Base-by-base conservation (phyloP, 2,113 vertebrate species). In the Passer montanus region DNA sequence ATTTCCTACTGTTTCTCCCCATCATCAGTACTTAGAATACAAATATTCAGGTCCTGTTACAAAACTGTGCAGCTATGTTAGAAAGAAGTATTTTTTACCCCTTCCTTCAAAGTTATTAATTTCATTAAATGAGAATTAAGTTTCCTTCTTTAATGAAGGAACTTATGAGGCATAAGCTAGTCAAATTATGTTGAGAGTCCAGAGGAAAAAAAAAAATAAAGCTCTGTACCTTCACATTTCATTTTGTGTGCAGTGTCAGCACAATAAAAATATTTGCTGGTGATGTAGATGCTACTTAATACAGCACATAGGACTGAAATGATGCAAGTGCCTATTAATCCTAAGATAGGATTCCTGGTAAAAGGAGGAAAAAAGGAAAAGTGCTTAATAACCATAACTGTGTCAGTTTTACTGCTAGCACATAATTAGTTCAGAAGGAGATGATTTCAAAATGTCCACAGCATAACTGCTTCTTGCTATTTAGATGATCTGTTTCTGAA, bases 201-300 rank as follows among this genome's bases (percentile, higher is more conserved):
- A 15, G 46, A 10, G 33, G 13, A 4, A 1, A 20, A 30, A 37
- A 49, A n/a, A 30, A 59, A 28, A 20, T 13, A 84, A 46, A 69
- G 9, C 26, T 58, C 55, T 44, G 7, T 55, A 86, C 55, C 59
- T 86, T 74, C 63, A 27, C 14, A 3, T 88, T 87, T 91, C 59
- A 90, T 67, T 89, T 80, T 62, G 59, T 37, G 15, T 8, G 35
- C 79, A 83, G 31, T n/a, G 55, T 56, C 55, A 56, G 55, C 87
- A 82, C 49, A 91, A 64, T 37, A 89, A 74, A 93, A 89, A 84
- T 84, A 93, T 75, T 92, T 93, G 84, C 70, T 95, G 81, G 79
- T 89, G 91, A 84, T 63, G 70, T 91, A 85, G 53, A 66, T 83
- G 21, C 18, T 87, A 59, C 84, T 87, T 89, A 93, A 62, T 69